These are phyloP conservation scores for Scaptomyza montana DNA, from an alignment of 1,140 invertebrate species.

Conservation along the genomic window DNA sequence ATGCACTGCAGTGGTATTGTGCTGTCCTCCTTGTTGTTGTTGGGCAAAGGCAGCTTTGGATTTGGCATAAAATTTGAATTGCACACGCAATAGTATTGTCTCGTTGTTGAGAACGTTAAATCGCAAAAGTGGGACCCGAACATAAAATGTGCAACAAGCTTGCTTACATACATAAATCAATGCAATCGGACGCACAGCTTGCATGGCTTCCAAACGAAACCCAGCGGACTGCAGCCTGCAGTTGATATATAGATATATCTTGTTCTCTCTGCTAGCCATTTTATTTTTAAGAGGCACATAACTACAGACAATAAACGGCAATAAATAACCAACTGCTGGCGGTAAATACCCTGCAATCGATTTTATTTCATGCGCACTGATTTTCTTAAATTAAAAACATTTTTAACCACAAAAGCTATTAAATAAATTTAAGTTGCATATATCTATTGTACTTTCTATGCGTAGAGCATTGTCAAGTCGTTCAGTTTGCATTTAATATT, in stretches of 20 bases:
- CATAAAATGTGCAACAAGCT: conserved; percentile 29
- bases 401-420: not conserved
- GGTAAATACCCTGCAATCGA: not conserved
- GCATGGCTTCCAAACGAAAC: not conserved
- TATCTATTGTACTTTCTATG: no score
- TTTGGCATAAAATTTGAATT: conserved; percentile 45
- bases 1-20: not conserved
- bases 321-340: not conserved
- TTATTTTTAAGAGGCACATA: not conserved
- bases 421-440: not conserved
- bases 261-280: not conserved
- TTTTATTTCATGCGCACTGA: not conserved
- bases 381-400: not conserved
- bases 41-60: conserved; percentile 36
- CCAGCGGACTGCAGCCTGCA: conserved; percentile 1
- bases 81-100: conserved; percentile 14
- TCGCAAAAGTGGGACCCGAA: not conserved
- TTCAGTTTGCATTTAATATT: not conserved
- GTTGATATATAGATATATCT: conserved; percentile 13
- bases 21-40: not conserved
- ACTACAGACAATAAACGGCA: conserved; percentile 6
- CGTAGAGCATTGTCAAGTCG: not conserved
- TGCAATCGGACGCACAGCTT: conserved; percentile 10
- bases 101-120: not conserved
- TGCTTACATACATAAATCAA: conserved; percentile 18